Evolutionary conservation across 2,888 invertebrate genomes (phyloP).

Genomic region (Limenitis camilla): DNA sequence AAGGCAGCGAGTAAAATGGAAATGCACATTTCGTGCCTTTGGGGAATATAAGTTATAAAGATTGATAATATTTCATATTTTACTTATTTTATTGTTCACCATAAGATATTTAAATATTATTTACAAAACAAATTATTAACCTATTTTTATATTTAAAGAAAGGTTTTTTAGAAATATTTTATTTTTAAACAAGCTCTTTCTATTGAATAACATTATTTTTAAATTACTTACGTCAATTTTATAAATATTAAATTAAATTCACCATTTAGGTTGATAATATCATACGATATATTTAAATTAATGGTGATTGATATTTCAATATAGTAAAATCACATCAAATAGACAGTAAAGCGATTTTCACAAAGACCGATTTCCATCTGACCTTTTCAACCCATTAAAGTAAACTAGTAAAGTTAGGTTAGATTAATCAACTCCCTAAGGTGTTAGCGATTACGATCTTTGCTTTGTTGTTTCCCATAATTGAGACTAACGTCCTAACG

Average conservation of each 20-base stretch:
- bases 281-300: no score
- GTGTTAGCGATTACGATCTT: conserved; percentile 15
- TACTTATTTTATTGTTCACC: neutral
- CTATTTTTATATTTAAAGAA: no score
- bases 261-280: no score
- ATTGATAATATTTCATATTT: neutral
- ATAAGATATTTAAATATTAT: neutral
- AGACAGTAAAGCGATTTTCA: conserved; percentile 8
- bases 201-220: no score
- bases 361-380: conserved; percentile 16
- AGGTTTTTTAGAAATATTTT: no score
- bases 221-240: no score
- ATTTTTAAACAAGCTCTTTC: no score
- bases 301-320: no score
- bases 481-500: conserved; percentile 4
- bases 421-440: conserved; percentile 15
- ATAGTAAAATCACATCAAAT: no score
- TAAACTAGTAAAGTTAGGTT: conserved; percentile 12
- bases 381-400: conserved; percentile 15
- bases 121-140: no score
- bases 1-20: conserved; percentile 9
- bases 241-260: no score
- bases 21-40: conserved; percentile 8
- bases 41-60: conserved; percentile 3
- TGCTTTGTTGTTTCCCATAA: conserved; percentile 2